Conservation (phyloP, 2,113 vertebrate genomes). For the Pitta sordida region DNA sequence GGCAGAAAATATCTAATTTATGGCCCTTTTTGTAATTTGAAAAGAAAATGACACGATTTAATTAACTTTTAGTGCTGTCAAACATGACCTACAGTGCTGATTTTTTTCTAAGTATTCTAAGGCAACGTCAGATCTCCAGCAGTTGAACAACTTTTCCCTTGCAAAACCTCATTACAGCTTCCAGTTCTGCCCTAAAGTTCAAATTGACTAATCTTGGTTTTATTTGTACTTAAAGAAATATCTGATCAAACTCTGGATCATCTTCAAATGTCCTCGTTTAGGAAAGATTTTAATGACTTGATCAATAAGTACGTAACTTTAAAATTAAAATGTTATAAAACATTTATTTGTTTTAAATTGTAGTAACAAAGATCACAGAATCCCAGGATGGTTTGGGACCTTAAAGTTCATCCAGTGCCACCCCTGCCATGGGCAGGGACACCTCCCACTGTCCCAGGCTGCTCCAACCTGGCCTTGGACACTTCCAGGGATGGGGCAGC, state of each 20-base stretch:
- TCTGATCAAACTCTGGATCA: neutral
- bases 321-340: neutral
- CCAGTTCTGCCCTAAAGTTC: neutral
- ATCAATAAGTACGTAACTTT: neutral
- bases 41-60: neutral
- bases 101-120: neutral
- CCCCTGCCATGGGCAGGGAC: neutral
- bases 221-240: neutral
- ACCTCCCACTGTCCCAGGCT: neutral
- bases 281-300: neutral
- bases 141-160: neutral
- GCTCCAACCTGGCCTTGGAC: neutral
- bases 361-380: neutral
- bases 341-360: neutral
- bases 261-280: neutral
- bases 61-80: conserved; percentile 30
- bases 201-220: neutral
- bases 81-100: neutral
- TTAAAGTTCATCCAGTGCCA: fast-evolving
- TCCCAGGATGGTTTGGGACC: neutral
- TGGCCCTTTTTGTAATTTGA: neutral
- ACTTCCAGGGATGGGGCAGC: neutral
- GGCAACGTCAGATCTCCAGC: neutral
- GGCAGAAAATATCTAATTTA: neutral
- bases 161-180: neutral